Evolutionary conservation across 2,797 vertebrate genomes (phyloP), one percentile per base, ranked within the genome.

Genomic region (Thaleichthys pacificus): DNA sequence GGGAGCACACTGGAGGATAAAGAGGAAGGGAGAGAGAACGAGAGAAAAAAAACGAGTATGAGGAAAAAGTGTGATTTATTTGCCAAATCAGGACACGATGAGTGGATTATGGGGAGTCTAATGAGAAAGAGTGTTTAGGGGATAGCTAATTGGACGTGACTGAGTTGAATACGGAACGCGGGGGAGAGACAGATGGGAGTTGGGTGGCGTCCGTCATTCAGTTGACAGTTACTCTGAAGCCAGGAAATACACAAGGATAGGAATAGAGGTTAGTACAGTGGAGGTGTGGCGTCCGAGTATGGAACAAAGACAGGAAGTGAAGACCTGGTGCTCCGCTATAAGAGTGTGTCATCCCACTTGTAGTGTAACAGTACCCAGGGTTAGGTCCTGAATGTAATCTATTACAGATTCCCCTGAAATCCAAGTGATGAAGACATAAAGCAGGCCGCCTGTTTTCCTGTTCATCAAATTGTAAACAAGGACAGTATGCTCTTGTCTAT

Each of bases 141-240:
- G 85, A 78, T 57, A 69, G 83, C 85, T 90, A 91, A 91, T 90
- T 91, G 88, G 88, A 90, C 80, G 82, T 90, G 90, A 89, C 87
- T 84, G 82, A 85, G 85, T 82, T 86, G 90, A 88, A 86, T 80
- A 83, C 82, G 71, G 78, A 87, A 79, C 80, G 86, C 72, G 74
- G 85, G 66, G 19, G 51, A 56, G 51, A 56, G 76, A 65, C 77
- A 71, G 80, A 79, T 42, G 72, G 80, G 68, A 78, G 76, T 15
- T 70, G 78, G 76, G 80, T 73, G 81, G 70, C 67, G 63, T 69
- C 51, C 81, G 84, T 87, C 84, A 84, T 83, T 85, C 84, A 78
- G 61, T 47, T 56, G 67, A 57, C 70, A 79, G 58, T 62, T 24
- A 71, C 77, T 71, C 76, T 22, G 17, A 35, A 70, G 73, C 11